These are phyloP conservation scores for Gnatocerus cornutus DNA, from an alignment of 2,888 invertebrate species.

Conservation along the genomic window DNA sequence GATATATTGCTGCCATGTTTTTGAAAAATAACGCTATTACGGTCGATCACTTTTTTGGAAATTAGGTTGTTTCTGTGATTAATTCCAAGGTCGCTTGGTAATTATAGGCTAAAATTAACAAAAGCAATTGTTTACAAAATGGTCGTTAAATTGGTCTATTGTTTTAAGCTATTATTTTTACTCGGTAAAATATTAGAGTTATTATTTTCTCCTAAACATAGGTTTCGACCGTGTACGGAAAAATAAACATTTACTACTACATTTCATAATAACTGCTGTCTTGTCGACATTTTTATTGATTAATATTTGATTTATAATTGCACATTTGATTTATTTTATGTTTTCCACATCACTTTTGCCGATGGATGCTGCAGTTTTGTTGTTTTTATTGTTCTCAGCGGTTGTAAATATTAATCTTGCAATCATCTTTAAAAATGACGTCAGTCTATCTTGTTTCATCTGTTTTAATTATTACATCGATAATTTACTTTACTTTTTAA, in stretches of 20 bases:
- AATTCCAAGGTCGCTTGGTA: constrained; percentile 6
- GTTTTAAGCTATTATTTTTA: constrained; percentile 8
- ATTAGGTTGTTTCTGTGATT: constrained; percentile 9
- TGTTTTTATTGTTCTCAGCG: no score
- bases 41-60: constrained; percentile 5
- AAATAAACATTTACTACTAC: constrained; percentile 1
- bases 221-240: background rate
- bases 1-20: background rate
- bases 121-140: constrained; percentile 13
- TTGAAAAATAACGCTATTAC: background rate
- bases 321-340: background rate
- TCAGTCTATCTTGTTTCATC: no score
- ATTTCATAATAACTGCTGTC: background rate
- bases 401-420: no score
- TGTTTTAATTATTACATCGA: no score
- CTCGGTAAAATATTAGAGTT: constrained; percentile 1
- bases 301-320: background rate
- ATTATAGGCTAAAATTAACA: constrained; percentile 5
- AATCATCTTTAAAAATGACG: no score
- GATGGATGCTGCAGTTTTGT: no score
- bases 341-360: background rate
- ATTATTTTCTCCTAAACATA: constrained; percentile 1
- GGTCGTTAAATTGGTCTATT: constrained; percentile 11
- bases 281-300: background rate
- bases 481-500: no score